Evolutionary conservation across 2,888 invertebrate species (phyloP).

Genomic region (Homarus gammarus): DNA sequence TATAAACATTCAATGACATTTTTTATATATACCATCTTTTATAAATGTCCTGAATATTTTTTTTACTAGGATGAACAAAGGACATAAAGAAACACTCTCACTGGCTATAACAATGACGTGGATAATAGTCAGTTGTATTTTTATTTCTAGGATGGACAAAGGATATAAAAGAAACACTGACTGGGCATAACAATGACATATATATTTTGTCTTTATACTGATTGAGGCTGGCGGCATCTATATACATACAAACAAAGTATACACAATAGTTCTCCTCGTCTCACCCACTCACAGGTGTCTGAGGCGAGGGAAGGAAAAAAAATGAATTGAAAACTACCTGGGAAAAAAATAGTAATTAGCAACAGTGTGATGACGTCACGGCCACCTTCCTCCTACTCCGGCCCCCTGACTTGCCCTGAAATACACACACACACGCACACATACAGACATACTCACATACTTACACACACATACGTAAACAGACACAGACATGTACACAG

Average conservation of each 20-base stretch:
- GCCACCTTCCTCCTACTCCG: neutral
- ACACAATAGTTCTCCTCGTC: slow-evolving; percentile 23
- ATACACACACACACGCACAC: too few relatives aligned
- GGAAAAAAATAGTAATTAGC: slow-evolving; percentile 20
- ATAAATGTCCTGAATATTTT: too few relatives aligned
- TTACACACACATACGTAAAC: too few relatives aligned
- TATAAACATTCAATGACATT: too few relatives aligned
- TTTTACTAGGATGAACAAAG: neutral
- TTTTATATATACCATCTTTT: too few relatives aligned
- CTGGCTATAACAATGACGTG: neutral
- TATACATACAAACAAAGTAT: slow-evolving; percentile 57
- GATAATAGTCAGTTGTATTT: neutral
- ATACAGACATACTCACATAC: too few relatives aligned
- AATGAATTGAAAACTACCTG: too few relatives aligned
- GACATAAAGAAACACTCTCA: neutral
- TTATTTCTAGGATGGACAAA: neutral
- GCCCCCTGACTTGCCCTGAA: neutral
- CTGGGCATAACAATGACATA: slow-evolving; percentile 62
- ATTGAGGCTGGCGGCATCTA: slow-evolving; percentile 62
- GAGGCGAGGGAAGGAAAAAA: neutral
- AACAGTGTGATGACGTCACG: slow-evolving; percentile 43
- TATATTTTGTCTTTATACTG: slow-evolving; percentile 47
- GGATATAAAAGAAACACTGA: slow-evolving; percentile 14
- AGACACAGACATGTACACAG: too few relatives aligned
- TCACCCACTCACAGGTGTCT: neutral